Evolutionary conservation across 2,888 invertebrate genomes (phyloP).

Genomic region (Eupsilia transversa): DNA sequence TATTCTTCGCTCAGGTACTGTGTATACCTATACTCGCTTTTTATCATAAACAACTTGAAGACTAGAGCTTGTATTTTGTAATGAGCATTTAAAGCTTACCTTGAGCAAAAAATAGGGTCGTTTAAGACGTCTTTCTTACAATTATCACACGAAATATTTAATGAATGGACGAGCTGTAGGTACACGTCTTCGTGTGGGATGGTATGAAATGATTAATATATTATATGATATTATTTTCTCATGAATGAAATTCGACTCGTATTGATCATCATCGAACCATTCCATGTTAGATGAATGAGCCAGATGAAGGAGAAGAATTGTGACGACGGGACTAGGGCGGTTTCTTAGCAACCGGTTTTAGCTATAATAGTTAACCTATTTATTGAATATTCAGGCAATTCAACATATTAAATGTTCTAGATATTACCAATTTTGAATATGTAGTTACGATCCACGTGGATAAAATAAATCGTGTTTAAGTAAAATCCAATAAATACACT

Average conservation of each 20-base stretch:
- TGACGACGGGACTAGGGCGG: slow-evolving; percentile 15
- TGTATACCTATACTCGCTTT: slow-evolving; percentile 36
- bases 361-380: slow-evolving; percentile 7
- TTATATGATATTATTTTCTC: slow-evolving; percentile 29
- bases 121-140: slow-evolving; percentile 7
- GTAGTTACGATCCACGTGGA: background rate
- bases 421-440: background rate
- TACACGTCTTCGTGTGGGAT: slow-evolving; percentile 13
- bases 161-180: slow-evolving; percentile 29
- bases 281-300: slow-evolving; percentile 18
- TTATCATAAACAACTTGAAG: slow-evolving; percentile 3
- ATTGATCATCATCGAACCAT: slow-evolving; percentile 30
- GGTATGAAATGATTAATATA: slow-evolving; percentile 19
- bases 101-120: slow-evolving; percentile 3
- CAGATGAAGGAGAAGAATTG: slow-evolving; percentile 18
- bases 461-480: background rate
- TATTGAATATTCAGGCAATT: slow-evolving; percentile 4
- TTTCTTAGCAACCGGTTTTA: slow-evolving; percentile 28
- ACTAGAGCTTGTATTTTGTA: background rate
- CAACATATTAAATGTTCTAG: background rate
- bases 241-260: slow-evolving; percentile 30
- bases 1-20: slow-evolving; percentile 17
- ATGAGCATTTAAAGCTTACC: background rate
- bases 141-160: slow-evolving; percentile 10
- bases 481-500: slow-evolving; percentile 8